Conservation (phyloP, 2,113 vertebrate genomes). For the Aspidoscelis tigris region DNA sequence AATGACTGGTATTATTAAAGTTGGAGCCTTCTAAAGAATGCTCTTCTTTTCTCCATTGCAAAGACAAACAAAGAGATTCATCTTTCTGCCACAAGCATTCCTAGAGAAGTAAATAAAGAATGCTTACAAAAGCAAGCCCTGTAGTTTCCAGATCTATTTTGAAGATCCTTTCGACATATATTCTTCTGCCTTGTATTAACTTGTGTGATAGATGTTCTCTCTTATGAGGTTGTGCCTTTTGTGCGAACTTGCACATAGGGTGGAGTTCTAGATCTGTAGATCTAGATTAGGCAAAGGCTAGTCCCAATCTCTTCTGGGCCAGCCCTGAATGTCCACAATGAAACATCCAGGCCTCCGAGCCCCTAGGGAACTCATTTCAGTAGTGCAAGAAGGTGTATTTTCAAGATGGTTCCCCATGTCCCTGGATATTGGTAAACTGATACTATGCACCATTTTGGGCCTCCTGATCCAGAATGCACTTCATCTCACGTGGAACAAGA, state of each 20-base stretch:
- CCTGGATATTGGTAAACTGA: too few relatives aligned
- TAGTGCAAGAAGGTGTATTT: too few relatives aligned
- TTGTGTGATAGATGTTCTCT: neutral
- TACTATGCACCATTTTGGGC: too few relatives aligned
- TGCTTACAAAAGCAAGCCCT: neutral
- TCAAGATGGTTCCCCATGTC: too few relatives aligned
- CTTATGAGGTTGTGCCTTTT: neutral
- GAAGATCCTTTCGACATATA: neutral
- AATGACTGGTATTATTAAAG: constrained; percentile 33
- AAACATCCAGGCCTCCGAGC: too few relatives aligned
- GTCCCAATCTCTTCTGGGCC: too few relatives aligned
- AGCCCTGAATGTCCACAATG: too few relatives aligned
- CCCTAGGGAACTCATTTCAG: too few relatives aligned
- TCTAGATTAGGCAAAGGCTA: too few relatives aligned
- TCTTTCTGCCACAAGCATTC: constrained; percentile 26
- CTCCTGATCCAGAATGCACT: too few relatives aligned
- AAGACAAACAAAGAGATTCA: constrained; percentile 35
- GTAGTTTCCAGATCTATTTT: neutral
- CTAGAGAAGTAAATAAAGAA: neutral
- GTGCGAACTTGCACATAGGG: neutral
- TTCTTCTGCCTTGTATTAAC: neutral
- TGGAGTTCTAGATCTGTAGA: too few relatives aligned
- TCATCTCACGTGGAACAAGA: too few relatives aligned
- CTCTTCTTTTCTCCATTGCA: neutral
- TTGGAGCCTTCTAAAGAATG: constrained; percentile 18